Evolutionary conservation across 2,113 vertebrate species (phyloP).

Genomic region (Gulo gulo): DNA sequence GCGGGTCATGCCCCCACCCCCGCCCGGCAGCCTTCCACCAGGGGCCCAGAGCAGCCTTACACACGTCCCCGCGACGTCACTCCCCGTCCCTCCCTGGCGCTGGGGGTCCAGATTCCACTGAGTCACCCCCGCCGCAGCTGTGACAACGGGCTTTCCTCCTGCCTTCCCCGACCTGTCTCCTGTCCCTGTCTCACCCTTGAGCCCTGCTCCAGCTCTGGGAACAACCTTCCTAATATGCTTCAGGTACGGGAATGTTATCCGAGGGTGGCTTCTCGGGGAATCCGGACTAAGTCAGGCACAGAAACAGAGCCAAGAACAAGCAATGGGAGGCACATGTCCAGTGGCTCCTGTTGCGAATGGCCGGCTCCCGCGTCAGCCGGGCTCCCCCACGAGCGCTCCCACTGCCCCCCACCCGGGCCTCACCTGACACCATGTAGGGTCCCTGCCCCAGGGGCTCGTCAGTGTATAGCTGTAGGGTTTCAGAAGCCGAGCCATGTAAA

Average conservation of each 20-base stretch:
- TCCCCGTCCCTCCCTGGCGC: too few relatives aligned
- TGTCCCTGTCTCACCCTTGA: not conserved
- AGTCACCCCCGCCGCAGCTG: fast-evolving
- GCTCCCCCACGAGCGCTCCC: constrained; percentile 43
- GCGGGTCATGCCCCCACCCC: not conserved
- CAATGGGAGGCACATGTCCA: constrained; percentile 59
- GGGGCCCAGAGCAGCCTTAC: fast-evolving
- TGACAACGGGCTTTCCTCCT: not conserved
- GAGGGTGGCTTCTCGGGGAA: not conserved
- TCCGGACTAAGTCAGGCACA: not conserved
- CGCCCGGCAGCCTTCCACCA: too few relatives aligned
- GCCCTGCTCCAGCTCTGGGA: not conserved
- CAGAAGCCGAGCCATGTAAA: constrained; percentile 49
- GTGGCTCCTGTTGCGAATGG: constrained; percentile 48
- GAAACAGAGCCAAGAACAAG: not conserved
- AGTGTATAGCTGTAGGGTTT: constrained; percentile 59
- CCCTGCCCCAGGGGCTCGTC: constrained; percentile 2
- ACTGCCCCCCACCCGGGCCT: constrained; percentile 42
- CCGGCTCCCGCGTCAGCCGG: constrained; percentile 49
- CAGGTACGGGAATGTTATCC: too few relatives aligned
- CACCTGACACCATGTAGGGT: constrained; percentile 62
- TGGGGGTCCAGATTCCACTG: fast-evolving
- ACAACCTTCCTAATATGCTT: too few relatives aligned
- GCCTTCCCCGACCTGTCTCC: not conserved
- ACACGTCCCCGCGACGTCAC: fast-evolving